A percentile compares a stretch with the other conserved stretches of the same genome.
These are phyloP conservation scores for Pediacus dermestoides DNA, from an alignment of 2,888 invertebrate genomes.

Conservation along the genomic window DNA sequence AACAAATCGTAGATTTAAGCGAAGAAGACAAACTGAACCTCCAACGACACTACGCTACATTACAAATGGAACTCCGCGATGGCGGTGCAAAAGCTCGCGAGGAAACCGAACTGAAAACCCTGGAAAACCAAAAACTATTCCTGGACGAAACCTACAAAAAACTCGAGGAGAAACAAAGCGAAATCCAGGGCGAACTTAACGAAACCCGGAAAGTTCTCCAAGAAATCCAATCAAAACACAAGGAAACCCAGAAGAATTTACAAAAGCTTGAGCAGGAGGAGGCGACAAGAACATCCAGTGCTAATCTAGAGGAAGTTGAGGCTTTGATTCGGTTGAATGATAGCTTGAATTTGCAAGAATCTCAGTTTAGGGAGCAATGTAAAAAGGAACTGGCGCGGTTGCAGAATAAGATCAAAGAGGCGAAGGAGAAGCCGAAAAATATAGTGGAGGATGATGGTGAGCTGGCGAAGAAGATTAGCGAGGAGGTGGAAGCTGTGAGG, in stretches of 20 bases:
- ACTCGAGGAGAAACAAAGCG: slow-evolving; percentile 13
- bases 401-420: slow-evolving; percentile 52
- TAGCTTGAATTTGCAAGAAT: slow-evolving; percentile 67
- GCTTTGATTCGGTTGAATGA: slow-evolving; percentile 67
- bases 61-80: slow-evolving; percentile 62
- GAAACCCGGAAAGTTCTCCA: slow-evolving; percentile 10
- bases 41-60: slow-evolving; percentile 69
- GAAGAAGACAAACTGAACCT: slow-evolving; percentile 65
- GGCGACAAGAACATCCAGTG: slow-evolving; percentile 50
- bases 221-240: slow-evolving; percentile 40
- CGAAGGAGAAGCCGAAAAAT: slow-evolving; percentile 47
- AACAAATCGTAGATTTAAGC: slow-evolving; percentile 40
- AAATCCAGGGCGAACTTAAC: slow-evolving; percentile 5
- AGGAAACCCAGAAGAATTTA: slow-evolving; percentile 48
- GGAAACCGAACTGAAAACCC: slow-evolving; percentile 24
- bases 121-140: slow-evolving; percentile 25
- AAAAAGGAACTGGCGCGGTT: slow-evolving; percentile 59
- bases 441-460: slow-evolving; percentile 48
- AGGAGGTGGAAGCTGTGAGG: slow-evolving; percentile 62
- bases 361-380: slow-evolving; percentile 71
- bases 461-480: slow-evolving; percentile 52
- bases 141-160: slow-evolving; percentile 6
- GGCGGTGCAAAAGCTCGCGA: slow-evolving; percentile 41
- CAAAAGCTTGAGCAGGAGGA: slow-evolving; percentile 51
- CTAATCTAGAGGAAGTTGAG: slow-evolving; percentile 50